Percentiles rank a stretch among this genome's conserved stretches.
Evolutionary conservation across 2,888 invertebrate genomes (phyloP).

Genomic region (Parapristionchus giblindavisi): DNA sequence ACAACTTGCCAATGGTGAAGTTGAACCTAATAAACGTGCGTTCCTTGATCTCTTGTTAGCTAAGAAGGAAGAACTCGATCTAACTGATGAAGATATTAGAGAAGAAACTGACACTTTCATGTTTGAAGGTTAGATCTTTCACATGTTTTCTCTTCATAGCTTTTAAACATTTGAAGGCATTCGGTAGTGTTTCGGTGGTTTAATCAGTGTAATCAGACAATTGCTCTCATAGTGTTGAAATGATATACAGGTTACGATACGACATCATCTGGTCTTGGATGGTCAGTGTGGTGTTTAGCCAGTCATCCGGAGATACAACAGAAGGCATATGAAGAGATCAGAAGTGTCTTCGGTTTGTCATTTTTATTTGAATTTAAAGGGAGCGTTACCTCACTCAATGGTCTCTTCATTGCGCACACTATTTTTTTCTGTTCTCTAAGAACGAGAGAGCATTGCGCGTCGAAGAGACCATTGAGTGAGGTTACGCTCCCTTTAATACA

Average conservation of each 20-base stretch:
- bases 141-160: too few relatives aligned
- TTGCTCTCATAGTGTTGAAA: too few relatives aligned
- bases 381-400: too few relatives aligned
- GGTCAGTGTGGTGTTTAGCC: slow-evolving; percentile 46
- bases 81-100: slow-evolving; percentile 23
- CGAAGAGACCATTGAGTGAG: too few relatives aligned
- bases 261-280: slow-evolving; percentile 42
- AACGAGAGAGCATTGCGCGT: too few relatives aligned
- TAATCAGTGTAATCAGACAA: too few relatives aligned
- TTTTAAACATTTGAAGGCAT: too few relatives aligned
- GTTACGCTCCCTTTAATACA: too few relatives aligned
- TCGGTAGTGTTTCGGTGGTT: too few relatives aligned
- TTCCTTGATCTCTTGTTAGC: slow-evolving; percentile 28
- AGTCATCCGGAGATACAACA: slow-evolving; percentile 43
- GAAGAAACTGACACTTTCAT: slow-evolving; percentile 35
- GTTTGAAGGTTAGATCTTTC: slow-evolving; percentile 21
- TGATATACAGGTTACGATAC: slow-evolving; percentile 45
- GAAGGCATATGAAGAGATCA: slow-evolving; percentile 25
- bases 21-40: slow-evolving; percentile 24
- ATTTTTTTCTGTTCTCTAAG: too few relatives aligned
- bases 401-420: too few relatives aligned
- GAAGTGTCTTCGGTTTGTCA: background rate
- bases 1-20: background rate
- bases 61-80: background rate
- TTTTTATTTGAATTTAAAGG: too few relatives aligned